Base-by-base conservation (phyloP, 92 coral and sea anemone genomes). In the Palythoa heliodiscus region DNA sequence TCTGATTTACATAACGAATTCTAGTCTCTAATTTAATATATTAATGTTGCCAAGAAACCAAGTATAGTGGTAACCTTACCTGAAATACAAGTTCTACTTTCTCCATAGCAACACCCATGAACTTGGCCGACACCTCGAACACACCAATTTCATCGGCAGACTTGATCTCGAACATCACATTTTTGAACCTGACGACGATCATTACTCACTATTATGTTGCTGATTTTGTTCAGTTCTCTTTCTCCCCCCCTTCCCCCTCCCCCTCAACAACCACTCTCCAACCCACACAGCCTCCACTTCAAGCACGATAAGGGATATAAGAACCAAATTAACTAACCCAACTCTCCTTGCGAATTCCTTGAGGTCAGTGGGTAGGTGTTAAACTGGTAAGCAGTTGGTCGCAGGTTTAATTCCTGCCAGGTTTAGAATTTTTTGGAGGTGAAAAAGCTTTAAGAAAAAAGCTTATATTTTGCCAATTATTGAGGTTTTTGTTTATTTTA, bases 41-140 rank as follows among this genome's bases (percentile, higher is more conserved):
- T 14, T 8, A n/a, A 54, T 1, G 16, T 25, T 43, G 23, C 60
- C 38, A 20, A 74, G 39, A n/a, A 13, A 57, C n/a, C 71, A 2
- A 24, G 50, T 29, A 5, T 15, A 77, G 17, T 9, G 67, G 80
- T 22, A 47, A 22, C 73, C 86, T 43, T 75, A 96, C 99, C 97
- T 96, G 99, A 79, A 96, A 96, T 5, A 94, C 99, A 35, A 96
- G 89, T 75, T 96, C 99, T 20, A 96, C 99, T 80, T 96, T 94
- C 73, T 96, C 99, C 99, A 96, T 96, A 15, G 93, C 96, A 6
- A 96, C 95, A 48, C 99, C 99, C 99, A 96, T 96, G 88, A 96
- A 96, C 85, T 96, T 96, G 29, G 99, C 99, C 0, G 99, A 96
- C 82, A 96, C 99, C 38, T 88, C 98, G 73, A 96, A 96, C 73